Evolutionary conservation across 2,888 invertebrate species (phyloP).

Genomic region (Nysson spinosus): DNA sequence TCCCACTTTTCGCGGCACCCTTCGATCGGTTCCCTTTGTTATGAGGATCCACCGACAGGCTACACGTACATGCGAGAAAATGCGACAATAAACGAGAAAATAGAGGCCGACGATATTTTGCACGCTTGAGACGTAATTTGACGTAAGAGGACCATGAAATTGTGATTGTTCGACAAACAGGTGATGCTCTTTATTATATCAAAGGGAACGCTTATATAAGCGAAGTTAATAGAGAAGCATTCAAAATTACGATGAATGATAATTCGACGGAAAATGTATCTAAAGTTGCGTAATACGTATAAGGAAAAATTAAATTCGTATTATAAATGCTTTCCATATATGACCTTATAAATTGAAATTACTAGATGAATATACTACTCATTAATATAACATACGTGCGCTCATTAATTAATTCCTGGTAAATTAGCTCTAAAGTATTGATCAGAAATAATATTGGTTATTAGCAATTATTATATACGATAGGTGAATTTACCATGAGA

Average conservation of each 20-base stretch:
- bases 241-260: neutral
- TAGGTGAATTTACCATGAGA: no score
- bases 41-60: slow-evolving; percentile 17
- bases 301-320: no score
- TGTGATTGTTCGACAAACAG: slow-evolving; percentile 3
- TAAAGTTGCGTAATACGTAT: no score
- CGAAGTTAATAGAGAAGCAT: slow-evolving; percentile 6
- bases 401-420: no score
- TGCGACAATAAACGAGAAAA: slow-evolving; percentile 27
- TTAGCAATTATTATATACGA: no score
- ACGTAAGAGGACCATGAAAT: slow-evolving; percentile 14
- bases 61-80: slow-evolving; percentile 3
- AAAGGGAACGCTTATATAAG: neutral
- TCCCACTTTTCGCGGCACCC: slow-evolving; percentile 40
- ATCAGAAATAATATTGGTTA: no score
- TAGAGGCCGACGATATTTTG: slow-evolving; percentile 12
- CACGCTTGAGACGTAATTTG: neutral
- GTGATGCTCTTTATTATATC: neutral
- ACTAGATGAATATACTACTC: no score
- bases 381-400: no score
- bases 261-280: neutral
- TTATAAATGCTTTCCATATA: no score
- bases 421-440: no score
- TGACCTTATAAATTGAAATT: no score
- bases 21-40: slow-evolving; percentile 45